Percentiles rank a stretch among this genome's conserved stretches.
Evolutionary conservation across 1,140 invertebrate genomes (phyloP).

Genomic region (Neodiprion pinetum): DNA sequence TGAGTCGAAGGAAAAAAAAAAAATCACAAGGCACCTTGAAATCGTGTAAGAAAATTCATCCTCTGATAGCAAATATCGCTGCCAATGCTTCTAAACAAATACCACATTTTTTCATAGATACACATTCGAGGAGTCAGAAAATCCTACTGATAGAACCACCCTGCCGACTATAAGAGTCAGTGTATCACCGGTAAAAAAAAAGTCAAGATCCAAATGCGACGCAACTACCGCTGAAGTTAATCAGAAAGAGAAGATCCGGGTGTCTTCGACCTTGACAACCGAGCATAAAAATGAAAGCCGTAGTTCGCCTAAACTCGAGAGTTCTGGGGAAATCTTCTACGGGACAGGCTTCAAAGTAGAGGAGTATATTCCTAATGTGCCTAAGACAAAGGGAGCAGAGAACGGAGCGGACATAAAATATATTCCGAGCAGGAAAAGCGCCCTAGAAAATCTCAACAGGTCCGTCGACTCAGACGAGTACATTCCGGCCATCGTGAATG

Average conservation of each 20-base stretch:
- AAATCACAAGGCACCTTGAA: conserved; percentile 40
- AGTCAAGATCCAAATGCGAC: background rate
- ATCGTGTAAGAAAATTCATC: conserved; percentile 37
- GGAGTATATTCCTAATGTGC: conserved; percentile 39
- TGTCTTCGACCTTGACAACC: too few relatives aligned
- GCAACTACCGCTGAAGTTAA: background rate
- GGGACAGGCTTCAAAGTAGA: conserved; percentile 26
- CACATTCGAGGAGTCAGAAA: conserved; percentile 37
- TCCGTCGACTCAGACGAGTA: conserved; percentile 36
- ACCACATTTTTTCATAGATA: conserved; percentile 30
- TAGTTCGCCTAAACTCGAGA: background rate
- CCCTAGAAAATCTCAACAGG: conserved; percentile 33
- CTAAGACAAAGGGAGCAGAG: conserved; percentile 19
- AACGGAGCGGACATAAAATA: conserved; percentile 28
- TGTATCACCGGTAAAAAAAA: conserved; percentile 32
- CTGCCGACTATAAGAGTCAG: conserved; percentile 44
- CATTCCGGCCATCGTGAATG: conserved; percentile 27
- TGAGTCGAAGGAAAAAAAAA: conserved; percentile 32
- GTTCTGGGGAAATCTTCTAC: conserved; percentile 9
- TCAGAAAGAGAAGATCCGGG: background rate
- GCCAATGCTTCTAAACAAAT: conserved; percentile 15
- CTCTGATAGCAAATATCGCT: background rate
- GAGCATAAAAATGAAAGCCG: background rate
- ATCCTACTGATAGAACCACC: conserved; percentile 26
- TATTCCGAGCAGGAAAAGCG: conserved; percentile 43